phyloP scores from a whole-genome alignment of 2,797 vertebrate species.

The Cossypha caffra region DNA sequence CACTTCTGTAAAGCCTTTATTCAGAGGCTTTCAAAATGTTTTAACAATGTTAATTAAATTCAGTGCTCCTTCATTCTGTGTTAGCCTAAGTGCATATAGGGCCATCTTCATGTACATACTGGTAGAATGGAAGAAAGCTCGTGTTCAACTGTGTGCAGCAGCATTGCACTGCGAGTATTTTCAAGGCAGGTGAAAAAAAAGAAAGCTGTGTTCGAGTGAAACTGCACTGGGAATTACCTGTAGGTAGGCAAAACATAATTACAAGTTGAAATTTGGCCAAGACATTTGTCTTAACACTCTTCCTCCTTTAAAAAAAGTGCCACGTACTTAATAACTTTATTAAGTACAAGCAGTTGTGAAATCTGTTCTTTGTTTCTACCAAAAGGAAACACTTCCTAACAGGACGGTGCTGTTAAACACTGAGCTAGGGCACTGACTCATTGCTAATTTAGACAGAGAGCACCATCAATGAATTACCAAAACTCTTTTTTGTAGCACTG shows the following conservation, averaged over 20 bases:
- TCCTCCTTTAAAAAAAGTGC: conserved; percentile 41
- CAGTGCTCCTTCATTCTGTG: conserved; percentile 15
- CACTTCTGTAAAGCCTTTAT: conserved; percentile 40
- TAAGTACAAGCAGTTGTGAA: conserved; percentile 59
- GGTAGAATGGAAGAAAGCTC: neutral
- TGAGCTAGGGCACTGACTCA: conserved; percentile 21
- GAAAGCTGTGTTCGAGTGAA: neutral
- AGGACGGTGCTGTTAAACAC: conserved; percentile 14
- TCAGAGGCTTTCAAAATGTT: conserved; percentile 55
- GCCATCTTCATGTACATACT: conserved; percentile 30
- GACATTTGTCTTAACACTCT: conserved; percentile 61
- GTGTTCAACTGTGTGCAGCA: neutral
- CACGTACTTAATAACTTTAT: conserved; percentile 50
- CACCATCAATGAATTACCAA: conserved; percentile 34
- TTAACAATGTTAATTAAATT: conserved; percentile 67
- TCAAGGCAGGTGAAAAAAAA: neutral
- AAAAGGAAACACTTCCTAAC: conserved; percentile 58
- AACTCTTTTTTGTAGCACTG: conserved; percentile 17
- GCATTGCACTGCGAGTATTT: neutral
- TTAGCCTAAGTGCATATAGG: conserved; percentile 39
- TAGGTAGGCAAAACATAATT: conserved; percentile 66
- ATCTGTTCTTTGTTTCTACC: conserved; percentile 58
- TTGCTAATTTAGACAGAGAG: conserved; percentile 41
- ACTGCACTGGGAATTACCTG: conserved; percentile 34
- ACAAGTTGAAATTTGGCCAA: conserved; percentile 60